Conservation (phyloP, 2,888 invertebrate species). For the Zaprionus obscuricornis region DNA sequence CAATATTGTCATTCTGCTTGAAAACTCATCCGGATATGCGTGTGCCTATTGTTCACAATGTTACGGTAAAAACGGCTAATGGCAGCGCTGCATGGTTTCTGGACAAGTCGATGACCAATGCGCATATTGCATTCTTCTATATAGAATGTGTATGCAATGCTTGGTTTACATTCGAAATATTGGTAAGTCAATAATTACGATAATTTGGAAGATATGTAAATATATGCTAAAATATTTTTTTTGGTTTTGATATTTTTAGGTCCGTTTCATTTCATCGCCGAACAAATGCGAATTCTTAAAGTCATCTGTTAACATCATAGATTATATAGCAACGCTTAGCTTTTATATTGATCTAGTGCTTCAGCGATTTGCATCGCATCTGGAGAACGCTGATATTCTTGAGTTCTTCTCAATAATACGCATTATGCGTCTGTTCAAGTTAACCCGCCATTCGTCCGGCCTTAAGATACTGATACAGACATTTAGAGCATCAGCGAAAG, state of each 20-base stretch:
- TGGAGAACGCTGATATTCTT: constrained; percentile 97
- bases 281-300: constrained; percentile 97
- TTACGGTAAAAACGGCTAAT: constrained; percentile 90
- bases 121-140: constrained; percentile 98
- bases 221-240: neutral
- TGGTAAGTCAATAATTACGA: constrained; percentile 82
- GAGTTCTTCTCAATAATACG: constrained; percentile 99
- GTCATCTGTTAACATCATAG: constrained; percentile 99
- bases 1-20: constrained; percentile 99
- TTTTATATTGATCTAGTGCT: constrained; percentile 98
- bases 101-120: constrained; percentile 96
- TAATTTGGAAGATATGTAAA: neutral
- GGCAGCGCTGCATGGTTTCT: constrained; percentile 92
- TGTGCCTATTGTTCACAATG: constrained; percentile 93
- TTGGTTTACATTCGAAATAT: constrained; percentile 99
- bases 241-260: constrained; percentile 72
- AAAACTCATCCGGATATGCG: constrained; percentile 99
- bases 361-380: constrained; percentile 94
- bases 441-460: constrained; percentile 98
- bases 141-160: constrained; percentile 99
- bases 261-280: constrained; percentile 96
- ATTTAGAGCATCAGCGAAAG: constrained; percentile 98
- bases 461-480: constrained; percentile 99
- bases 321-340: constrained; percentile 98
- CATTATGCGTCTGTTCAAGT: constrained; percentile 98